Conservation (phyloP, 2,888 invertebrate species). For the Aphelenchoides bicaudatus region DNA sequence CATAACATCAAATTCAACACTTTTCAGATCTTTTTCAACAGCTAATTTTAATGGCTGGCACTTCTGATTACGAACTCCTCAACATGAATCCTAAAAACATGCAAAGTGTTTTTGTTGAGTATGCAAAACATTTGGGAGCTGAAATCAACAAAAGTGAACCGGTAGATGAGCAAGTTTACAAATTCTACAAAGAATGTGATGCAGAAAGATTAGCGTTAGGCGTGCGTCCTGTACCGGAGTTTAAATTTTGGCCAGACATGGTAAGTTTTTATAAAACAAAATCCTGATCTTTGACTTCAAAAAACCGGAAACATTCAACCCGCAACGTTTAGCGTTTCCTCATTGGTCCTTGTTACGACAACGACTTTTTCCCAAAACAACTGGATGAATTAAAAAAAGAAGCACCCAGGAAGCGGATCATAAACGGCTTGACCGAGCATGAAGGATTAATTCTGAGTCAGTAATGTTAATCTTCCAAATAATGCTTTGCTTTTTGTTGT, state of each 20-base stretch:
- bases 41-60: slow-evolving; percentile 22
- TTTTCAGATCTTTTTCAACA: slow-evolving; percentile 28
- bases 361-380: slow-evolving; percentile 28
- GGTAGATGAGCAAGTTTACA: too few relatives aligned
- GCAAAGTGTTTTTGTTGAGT: too few relatives aligned
- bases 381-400: slow-evolving; percentile 24
- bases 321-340: too few relatives aligned
- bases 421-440: slow-evolving; percentile 26
- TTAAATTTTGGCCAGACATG: slow-evolving; percentile 7
- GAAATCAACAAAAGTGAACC: too few relatives aligned
- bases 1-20: not conserved
- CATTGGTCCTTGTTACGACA: slow-evolving; percentile 28
- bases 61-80: slow-evolving; percentile 31
- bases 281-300: too few relatives aligned
- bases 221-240: not conserved
- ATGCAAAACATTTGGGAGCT: too few relatives aligned
- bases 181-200: too few relatives aligned
- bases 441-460: slow-evolving; percentile 26
- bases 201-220: slow-evolving; percentile 10
- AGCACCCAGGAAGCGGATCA: slow-evolving; percentile 25
- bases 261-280: too few relatives aligned
- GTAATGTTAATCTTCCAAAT: slow-evolving; percentile 14
- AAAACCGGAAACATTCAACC: too few relatives aligned
- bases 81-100: too few relatives aligned
- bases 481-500: slow-evolving; percentile 12